Evolutionary conservation across 2,888 invertebrate genomes (phyloP).

Genomic region (Gymnoscelis rufifasciata): DNA sequence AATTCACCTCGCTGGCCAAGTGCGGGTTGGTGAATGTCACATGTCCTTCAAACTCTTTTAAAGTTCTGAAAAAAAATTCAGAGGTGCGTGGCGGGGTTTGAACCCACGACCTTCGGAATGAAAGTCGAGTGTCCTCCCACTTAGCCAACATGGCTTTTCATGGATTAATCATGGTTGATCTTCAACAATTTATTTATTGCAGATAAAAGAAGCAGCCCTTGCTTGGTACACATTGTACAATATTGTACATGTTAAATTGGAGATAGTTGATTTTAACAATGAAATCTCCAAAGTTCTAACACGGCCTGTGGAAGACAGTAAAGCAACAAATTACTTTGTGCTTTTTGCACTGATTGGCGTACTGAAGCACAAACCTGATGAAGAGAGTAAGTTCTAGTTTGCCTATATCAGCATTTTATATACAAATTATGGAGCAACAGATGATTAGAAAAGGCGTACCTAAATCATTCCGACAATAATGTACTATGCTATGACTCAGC

Average conservation of each 20-base stretch:
- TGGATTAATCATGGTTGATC: too few relatives aligned
- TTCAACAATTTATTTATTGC: not conserved
- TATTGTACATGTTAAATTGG: slow-evolving; percentile 28
- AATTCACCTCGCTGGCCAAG: too few relatives aligned
- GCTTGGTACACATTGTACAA: slow-evolving; percentile 47
- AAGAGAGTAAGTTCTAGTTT: slow-evolving; percentile 37
- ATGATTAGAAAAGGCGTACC: slow-evolving; percentile 67
- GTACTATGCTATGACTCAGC: slow-evolving; percentile 46
- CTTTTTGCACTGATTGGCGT: slow-evolving; percentile 39
- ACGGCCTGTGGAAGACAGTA: slow-evolving; percentile 13
- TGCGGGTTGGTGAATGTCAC: too few relatives aligned
- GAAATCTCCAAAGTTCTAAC: slow-evolving; percentile 28
- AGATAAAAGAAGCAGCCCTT: slow-evolving; percentile 42
- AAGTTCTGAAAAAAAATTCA: too few relatives aligned
- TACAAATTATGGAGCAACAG: slow-evolving; percentile 35
- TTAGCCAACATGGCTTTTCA: too few relatives aligned
- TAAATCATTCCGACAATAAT: slow-evolving; percentile 45
- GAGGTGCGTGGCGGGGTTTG: too few relatives aligned
- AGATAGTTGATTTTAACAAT: slow-evolving; percentile 24
- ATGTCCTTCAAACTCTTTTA: too few relatives aligned
- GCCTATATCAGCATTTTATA: not conserved
- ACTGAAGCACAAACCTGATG: slow-evolving; percentile 37
- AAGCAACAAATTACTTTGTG: slow-evolving; percentile 30
- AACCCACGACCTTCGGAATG: too few relatives aligned
- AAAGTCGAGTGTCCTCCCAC: too few relatives aligned